phyloP scores from a whole-genome alignment of 2,888 invertebrate genomes.

The Augochlorella aurata region DNA sequence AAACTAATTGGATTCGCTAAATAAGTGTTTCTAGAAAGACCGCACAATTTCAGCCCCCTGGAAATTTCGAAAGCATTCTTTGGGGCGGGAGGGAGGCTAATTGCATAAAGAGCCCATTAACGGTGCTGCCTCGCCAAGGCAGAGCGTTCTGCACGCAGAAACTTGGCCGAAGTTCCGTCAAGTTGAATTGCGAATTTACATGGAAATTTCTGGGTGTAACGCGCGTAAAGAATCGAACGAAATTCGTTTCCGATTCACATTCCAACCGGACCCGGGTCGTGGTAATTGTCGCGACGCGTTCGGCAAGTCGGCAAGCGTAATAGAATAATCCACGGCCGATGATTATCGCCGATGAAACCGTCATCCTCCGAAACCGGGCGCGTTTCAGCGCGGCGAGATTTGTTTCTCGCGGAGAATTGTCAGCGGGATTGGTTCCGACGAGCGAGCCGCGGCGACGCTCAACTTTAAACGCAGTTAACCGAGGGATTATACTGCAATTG shows the following conservation, averaged over 20 bases:
- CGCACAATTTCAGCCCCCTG: too few relatives aligned
- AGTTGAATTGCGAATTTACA: constrained; percentile 16
- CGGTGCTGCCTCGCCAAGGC: background rate
- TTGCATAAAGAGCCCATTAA: background rate
- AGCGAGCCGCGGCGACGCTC: background rate
- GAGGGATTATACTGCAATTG: constrained; percentile 35
- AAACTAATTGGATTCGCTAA: too few relatives aligned
- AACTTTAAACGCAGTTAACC: constrained; percentile 44
- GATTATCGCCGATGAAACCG: background rate
- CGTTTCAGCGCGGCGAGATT: background rate
- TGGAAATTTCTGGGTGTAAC: background rate
- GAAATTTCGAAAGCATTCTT: background rate
- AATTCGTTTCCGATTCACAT: background rate
- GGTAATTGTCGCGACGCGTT: background rate
- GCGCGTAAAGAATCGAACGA: constrained; percentile 3
- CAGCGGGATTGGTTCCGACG: background rate
- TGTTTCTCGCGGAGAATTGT: constrained; percentile 31
- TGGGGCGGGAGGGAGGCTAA: background rate
- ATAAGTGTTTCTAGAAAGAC: too few relatives aligned
- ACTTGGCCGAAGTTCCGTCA: background rate
- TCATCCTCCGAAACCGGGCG: background rate
- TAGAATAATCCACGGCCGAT: background rate
- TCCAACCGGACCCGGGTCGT: too few relatives aligned
- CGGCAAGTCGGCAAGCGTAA: background rate
- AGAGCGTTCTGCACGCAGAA: background rate